These are phyloP conservation scores for Orthochromis indermauri DNA, from an alignment of 2,113 vertebrate species.

Conservation along the genomic window DNA sequence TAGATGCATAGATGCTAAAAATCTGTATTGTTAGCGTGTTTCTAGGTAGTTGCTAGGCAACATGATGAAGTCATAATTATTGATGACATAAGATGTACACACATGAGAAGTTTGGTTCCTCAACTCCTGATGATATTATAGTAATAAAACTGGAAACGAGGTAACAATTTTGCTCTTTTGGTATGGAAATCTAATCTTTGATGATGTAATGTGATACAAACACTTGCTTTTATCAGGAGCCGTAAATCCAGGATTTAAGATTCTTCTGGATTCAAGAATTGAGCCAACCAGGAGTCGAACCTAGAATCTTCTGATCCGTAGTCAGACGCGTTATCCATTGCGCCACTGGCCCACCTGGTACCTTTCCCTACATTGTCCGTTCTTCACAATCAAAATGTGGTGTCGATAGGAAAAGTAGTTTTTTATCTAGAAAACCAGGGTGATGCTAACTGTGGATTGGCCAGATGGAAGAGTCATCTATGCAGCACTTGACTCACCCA, in stretches of 20 bases:
- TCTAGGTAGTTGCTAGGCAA: background rate
- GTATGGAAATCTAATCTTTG: background rate
- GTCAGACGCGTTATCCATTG: slow-evolving; percentile 75
- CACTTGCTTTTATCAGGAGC: background rate
- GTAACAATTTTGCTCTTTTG: background rate
- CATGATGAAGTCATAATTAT: background rate
- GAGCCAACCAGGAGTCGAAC: slow-evolving; percentile 72
- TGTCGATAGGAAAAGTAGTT: background rate
- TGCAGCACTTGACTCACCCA: no score
- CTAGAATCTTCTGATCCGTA: slow-evolving; percentile 89
- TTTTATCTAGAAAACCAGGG: background rate
- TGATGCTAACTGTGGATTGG: background rate
- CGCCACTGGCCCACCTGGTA: slow-evolving; percentile 32
- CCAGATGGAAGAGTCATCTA: background rate
- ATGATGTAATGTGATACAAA: background rate
- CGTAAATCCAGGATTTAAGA: background rate
- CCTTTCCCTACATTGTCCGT: rapidly evolving
- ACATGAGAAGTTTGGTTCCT: background rate
- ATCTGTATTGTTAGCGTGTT: background rate
- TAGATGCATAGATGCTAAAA: background rate
- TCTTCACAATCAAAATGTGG: background rate
- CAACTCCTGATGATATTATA: background rate
- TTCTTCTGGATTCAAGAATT: background rate
- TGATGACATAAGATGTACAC: background rate
- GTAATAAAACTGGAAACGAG: background rate